These are phyloP conservation scores for Capitulum mitella DNA, from an alignment of 2,888 invertebrate species.

Conservation along the genomic window DNA sequence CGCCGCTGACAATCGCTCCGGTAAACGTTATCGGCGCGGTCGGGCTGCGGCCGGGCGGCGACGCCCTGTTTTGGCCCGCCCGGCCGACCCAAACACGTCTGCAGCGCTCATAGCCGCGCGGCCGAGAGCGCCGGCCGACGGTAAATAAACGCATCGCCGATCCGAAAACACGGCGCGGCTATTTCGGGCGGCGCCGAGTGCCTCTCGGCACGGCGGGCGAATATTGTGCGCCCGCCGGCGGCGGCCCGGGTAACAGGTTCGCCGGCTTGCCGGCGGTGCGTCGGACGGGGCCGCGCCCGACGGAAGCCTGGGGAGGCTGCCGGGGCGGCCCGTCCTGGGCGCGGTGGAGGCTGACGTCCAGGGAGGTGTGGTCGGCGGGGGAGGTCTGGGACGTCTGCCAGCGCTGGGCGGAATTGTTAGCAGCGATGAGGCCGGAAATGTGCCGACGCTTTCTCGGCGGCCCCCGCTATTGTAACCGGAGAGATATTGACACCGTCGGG, in stretches of 20 bases:
- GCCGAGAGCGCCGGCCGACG: not conserved
- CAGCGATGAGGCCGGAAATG: no score
- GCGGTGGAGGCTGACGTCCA: not conserved
- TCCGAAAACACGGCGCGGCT: not conserved
- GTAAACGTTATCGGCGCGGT: not conserved
- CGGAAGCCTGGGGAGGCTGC: not conserved
- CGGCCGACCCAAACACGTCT: not conserved
- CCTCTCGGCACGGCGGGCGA: not conserved
- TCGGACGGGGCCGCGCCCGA: no score
- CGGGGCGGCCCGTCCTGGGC: no score
- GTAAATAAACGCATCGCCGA: conserved; percentile 8
- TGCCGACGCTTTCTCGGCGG: no score
- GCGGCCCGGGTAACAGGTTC: no score
- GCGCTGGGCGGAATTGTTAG: no score
- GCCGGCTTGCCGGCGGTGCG: no score
- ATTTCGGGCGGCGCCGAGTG: not conserved
- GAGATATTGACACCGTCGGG: no score
- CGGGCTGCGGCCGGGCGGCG: not conserved
- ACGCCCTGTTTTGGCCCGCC: not conserved
- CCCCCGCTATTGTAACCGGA: no score
- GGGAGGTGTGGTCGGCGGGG: no score
- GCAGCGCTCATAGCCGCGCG: not conserved
- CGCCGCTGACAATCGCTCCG: not conserved
- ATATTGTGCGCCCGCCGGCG: not conserved
- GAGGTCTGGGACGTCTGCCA: no score